phyloP scores from a whole-genome alignment of 2,113 vertebrate species.

The Pedionomus torquatus region DNA sequence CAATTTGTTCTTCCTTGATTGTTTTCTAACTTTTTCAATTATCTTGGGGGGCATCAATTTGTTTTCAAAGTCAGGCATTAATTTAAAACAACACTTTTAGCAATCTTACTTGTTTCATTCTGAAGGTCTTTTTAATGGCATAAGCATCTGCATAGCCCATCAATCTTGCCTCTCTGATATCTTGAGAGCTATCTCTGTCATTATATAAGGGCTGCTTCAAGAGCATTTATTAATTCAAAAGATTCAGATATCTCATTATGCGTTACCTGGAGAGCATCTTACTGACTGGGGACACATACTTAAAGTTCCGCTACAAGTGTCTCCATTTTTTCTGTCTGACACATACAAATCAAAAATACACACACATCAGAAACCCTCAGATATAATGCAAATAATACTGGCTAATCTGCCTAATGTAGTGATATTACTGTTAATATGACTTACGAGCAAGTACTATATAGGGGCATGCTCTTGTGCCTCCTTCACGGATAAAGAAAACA shows the following conservation, averaged over 20 bases:
- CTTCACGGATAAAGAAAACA: not conserved
- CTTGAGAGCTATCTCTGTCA: conserved; percentile 38
- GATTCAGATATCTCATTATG: conserved; percentile 22
- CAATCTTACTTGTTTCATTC: not conserved
- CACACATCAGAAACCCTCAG: not conserved
- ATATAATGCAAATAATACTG: accelerated
- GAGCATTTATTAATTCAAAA: conserved; percentile 46
- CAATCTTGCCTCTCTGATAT: conserved; percentile 39
- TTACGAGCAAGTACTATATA: accelerated
- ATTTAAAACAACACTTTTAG: conserved; percentile 21
- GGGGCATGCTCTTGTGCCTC: not conserved
- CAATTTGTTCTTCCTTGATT: conserved; percentile 16
- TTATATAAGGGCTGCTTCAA: not conserved
- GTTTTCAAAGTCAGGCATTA: conserved; percentile 46
- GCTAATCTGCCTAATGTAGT: not conserved
- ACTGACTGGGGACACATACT: not conserved
- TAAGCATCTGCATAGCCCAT: conserved; percentile 47
- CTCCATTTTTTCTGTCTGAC: not conserved
- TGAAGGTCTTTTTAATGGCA: conserved; percentile 56
- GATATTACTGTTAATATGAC: accelerated
- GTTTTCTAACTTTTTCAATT: conserved; percentile 43
- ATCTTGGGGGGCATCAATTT: conserved; percentile 41
- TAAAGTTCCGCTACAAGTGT: not conserved
- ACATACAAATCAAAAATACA: not conserved
- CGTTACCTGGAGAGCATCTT: not conserved